phyloP scores from a whole-genome alignment of 2,113 vertebrate species.

The Oxygymnocypris stewartii region DNA sequence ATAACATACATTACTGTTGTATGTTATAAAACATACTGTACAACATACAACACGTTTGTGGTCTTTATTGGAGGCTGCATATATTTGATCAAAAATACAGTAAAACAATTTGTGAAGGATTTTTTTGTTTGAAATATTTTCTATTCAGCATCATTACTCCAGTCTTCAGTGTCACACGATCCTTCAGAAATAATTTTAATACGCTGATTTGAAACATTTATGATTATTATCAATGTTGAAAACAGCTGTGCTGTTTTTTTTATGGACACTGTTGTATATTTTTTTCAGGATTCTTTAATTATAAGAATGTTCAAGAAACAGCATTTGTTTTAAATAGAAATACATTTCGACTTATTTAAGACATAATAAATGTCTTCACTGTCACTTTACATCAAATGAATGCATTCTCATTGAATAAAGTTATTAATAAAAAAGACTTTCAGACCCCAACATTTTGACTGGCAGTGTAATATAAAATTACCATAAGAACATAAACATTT shows the following conservation, averaged over 20 bases:
- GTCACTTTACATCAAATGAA: not conserved
- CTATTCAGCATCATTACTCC: not conserved
- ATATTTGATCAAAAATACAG: not conserved
- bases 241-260: not conserved
- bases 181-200: not conserved
- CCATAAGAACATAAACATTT: not conserved
- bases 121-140: not conserved
- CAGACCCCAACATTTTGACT: not conserved
- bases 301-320: not conserved
- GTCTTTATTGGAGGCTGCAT: not conserved
- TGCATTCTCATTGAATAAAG: not conserved
- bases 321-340: not conserved
- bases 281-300: not conserved
- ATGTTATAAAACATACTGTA: too few species aligned
- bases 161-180: not conserved
- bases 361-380: not conserved
- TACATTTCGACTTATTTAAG: not conserved
- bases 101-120: not conserved
- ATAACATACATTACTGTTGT: not conserved
- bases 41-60: too few species aligned
- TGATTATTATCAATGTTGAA: not conserved
- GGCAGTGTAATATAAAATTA: not conserved
- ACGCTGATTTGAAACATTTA: not conserved
- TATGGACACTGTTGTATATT: not conserved
- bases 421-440: not conserved